Evolutionary conservation across 2,113 vertebrate genomes (phyloP).

Genomic region (Myotis lucifugus): DNA sequence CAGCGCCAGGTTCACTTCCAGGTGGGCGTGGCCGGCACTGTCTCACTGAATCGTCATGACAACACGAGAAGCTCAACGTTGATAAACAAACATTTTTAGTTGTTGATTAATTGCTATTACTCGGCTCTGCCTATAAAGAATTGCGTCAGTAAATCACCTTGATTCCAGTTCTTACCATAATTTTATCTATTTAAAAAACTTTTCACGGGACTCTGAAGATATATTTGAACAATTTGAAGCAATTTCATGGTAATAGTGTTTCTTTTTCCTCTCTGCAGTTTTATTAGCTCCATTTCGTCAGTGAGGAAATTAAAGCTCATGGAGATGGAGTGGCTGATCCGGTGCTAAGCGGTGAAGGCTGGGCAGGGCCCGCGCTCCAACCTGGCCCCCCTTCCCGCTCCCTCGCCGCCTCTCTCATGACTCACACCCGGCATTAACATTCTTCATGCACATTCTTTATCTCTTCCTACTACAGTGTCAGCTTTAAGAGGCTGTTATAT

Average conservation of each 20-base stretch:
- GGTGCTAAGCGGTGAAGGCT: background rate
- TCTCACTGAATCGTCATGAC: background rate
- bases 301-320: conserved; percentile 61
- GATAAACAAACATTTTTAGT: conserved; percentile 8
- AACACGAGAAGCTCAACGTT: background rate
- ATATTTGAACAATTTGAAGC: conserved; percentile 74
- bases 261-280: conserved; percentile 42
- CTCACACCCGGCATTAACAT: background rate
- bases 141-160: conserved; percentile 61
- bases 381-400: accelerated
- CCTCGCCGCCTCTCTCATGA: background rate
- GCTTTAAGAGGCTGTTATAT: background rate
- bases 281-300: conserved; percentile 66
- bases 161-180: conserved; percentile 57
- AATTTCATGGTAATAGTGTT: conserved; percentile 70
- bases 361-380: background rate
- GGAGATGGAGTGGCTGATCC: conserved; percentile 10
- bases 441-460: background rate
- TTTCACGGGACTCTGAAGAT: conserved; percentile 69
- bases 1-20: accelerated
- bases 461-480: background rate
- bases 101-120: conserved; percentile 69
- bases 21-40: background rate
- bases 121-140: conserved; percentile 59
- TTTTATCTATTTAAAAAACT: conserved; percentile 74